Evolutionary conservation across 1,140 invertebrate species (phyloP).

Genomic region (Campoletis sonorensis): DNA sequence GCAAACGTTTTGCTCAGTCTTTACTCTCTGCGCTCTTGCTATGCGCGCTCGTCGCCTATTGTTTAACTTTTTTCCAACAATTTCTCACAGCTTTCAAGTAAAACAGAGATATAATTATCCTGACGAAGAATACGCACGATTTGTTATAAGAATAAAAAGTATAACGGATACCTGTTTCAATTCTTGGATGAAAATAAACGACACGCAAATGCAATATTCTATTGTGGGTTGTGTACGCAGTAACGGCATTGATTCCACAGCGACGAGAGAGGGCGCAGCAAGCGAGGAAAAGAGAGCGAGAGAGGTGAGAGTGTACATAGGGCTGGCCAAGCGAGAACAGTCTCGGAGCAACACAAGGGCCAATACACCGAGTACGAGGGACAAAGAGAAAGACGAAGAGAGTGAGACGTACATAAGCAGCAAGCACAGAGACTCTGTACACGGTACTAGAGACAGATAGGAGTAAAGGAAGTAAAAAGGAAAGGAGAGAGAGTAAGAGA

Average conservation of each 20-base stretch:
- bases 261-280: slow-evolving; percentile 10
- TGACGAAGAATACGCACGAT: too few relatives aligned
- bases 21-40: too few relatives aligned
- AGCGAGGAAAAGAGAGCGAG: slow-evolving; percentile 4
- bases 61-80: too few relatives aligned
- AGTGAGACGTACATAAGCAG: slow-evolving; percentile 28
- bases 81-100: too few relatives aligned
- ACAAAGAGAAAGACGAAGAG: slow-evolving; percentile 28
- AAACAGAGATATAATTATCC: too few relatives aligned
- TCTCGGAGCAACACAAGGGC: slow-evolving; percentile 35
- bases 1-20: too few relatives aligned
- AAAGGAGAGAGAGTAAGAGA: slow-evolving; percentile 18
- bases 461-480: slow-evolving; percentile 26
- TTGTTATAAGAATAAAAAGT: not conserved
- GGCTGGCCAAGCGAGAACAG: slow-evolving; percentile 34
- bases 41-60: too few relatives aligned
- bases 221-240: slow-evolving; percentile 34
- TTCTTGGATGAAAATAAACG: not conserved
- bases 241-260: slow-evolving; percentile 48
- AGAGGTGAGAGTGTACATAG: slow-evolving; percentile 1
- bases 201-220: slow-evolving; percentile 10
- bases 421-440: not conserved
- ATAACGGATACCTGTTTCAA: not conserved
- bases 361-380: slow-evolving; percentile 25
- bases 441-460: slow-evolving; percentile 14